Base-by-base conservation (phyloP, 2,113 vertebrate genomes). In the Rhodinocichla rosea region DNA sequence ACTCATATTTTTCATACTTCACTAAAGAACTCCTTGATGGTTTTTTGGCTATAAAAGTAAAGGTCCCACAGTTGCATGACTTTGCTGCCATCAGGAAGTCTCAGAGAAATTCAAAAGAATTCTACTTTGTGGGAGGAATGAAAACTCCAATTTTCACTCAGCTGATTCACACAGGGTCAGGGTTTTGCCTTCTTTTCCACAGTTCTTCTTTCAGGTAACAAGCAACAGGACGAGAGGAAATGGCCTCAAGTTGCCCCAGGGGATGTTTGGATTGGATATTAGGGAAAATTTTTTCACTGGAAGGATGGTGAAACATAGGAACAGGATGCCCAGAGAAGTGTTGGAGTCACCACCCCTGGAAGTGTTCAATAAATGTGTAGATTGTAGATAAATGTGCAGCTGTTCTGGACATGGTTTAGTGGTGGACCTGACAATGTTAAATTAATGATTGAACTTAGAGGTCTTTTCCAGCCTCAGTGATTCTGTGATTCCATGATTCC, bases 81-180 rank as follows among this genome's bases (percentile, higher is more conserved):
- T 89, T 79, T 50, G 15, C 3, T 24, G 35, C 23, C 32, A 40
- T 4, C 24, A 84, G 47, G 32, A 87, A 50, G 11, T n/a, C 50
- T 85, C 70, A 57, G 18, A 76, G 52, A 32, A 90, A 28, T 7
- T 76, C 47, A 63, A 3, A 87, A 13, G 21, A 59, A 11, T 14
- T 6, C 3, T 57, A 15, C 11, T 60, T 28, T 55, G 3, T n/a
- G 15, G 37, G 9, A 75, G 10, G n/a, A 84, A 71, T 13, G 18
- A 73, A 77, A 90, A 39, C 7, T 35, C 0, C 16, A 26, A 1
- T 77, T 74, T 77, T 67, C 33, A 14, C 20, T 60, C 8, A 19
- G 0, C 3, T 27, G 9, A 32, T 45, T 79, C 15, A 23, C 52
- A 42, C 0, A 0, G 24, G 42, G 32, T 55, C 17, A 40, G 10